A percentile compares a stretch with the other conserved stretches of the same genome.
phyloP scores from a whole-genome alignment of 2,797 vertebrate genomes.

The Margarornis squamiger region DNA sequence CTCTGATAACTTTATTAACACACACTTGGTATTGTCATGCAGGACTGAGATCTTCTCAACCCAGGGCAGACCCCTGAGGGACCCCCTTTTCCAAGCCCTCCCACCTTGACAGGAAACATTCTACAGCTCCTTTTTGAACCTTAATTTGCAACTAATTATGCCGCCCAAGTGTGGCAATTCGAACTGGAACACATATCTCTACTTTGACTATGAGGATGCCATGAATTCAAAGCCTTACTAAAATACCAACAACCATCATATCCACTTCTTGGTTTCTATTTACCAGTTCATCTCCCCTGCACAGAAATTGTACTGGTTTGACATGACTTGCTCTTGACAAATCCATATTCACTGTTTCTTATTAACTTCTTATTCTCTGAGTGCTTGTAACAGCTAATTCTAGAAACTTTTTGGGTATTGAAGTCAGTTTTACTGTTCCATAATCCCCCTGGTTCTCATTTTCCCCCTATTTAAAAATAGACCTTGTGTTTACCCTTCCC shows the following conservation, averaged over 20 bases:
- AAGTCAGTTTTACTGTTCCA: constrained; percentile 60
- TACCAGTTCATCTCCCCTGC: not conserved
- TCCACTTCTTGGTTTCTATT: not conserved
- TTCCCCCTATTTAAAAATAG: constrained; percentile 55
- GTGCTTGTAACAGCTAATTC: constrained; percentile 70
- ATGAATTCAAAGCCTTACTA: not conserved
- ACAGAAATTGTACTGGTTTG: not conserved
- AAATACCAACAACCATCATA: not conserved
- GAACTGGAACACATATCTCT: not conserved
- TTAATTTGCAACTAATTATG: not conserved
- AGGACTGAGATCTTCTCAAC: not conserved
- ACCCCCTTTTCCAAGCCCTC: not conserved
- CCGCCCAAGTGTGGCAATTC: not conserved
- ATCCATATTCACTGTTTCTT: constrained; percentile 71
- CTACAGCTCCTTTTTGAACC: not conserved
- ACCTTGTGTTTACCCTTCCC: constrained; percentile 35
- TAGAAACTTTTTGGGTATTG: constrained; percentile 59
- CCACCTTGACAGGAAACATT: not conserved
- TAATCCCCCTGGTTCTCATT: constrained; percentile 60
- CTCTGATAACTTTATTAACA: not conserved
- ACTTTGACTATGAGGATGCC: not conserved
- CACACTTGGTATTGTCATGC: not conserved
- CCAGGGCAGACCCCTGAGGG: not conserved
- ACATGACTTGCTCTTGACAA: constrained; percentile 65
- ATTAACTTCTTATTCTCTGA: constrained; percentile 70